Conservation (phyloP, 2,888 invertebrate species). For the Dynastes hyllus region DNA sequence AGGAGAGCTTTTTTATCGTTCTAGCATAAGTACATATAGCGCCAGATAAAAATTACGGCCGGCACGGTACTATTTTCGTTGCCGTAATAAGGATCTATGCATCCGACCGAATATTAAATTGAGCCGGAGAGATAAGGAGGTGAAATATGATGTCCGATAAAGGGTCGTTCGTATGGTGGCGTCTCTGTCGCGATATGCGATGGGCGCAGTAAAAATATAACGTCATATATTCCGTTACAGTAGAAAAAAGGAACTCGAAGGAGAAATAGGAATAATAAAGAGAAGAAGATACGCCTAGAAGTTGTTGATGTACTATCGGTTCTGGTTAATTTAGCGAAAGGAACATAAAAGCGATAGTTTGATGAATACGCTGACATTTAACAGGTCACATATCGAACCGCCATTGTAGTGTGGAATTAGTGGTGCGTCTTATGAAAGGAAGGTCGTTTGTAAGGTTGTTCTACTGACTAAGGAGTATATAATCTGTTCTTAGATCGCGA, state of each 20-base stretch:
- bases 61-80: neutral
- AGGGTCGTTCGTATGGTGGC: neutral
- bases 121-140: constrained; percentile 12
- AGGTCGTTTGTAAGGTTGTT: neutral
- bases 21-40: neutral
- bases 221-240: neutral
- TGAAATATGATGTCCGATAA: constrained; percentile 33
- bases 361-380: neutral
- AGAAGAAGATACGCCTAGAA: neutral
- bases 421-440: neutral
- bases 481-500: no score
- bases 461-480: no score
- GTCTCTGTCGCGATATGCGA: neutral
- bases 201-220: neutral
- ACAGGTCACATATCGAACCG: neutral
- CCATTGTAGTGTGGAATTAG: neutral
- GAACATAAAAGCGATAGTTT: neutral
- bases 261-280: neutral
- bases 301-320: neutral
- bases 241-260: neutral
- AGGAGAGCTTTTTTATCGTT: neutral
- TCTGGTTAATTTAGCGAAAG: neutral
- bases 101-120: constrained; percentile 27
- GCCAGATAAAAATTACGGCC: constrained; percentile 17
- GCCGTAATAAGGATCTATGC: constrained; percentile 12